Percentiles rank a stretch among this genome's conserved stretches.
Conservation (phyloP, 2,888 invertebrate species). For the Sisyra nigra region DNA sequence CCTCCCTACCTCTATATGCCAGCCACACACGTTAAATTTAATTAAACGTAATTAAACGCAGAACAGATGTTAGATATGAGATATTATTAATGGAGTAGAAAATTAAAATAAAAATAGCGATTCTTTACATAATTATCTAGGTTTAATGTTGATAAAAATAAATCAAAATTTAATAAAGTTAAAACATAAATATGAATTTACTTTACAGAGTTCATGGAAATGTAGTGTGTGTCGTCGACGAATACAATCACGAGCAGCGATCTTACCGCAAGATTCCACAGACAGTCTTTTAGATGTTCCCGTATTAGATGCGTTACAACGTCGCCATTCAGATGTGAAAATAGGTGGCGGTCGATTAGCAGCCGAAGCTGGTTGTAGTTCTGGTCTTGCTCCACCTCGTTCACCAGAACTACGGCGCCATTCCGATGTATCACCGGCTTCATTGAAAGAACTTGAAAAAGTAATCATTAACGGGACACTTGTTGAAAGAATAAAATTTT, state of each 20-base stretch:
- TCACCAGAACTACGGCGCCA: constrained; percentile 69
- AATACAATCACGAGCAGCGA: constrained; percentile 57
- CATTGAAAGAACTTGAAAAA: constrained; percentile 77
- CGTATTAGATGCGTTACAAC: constrained; percentile 57
- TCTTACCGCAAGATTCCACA: constrained; percentile 66
- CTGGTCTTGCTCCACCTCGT: constrained; percentile 65
- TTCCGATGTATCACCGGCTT: constrained; percentile 76
- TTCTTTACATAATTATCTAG: neutral
- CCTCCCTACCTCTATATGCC: no score
- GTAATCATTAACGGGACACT: constrained; percentile 25
- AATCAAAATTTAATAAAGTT: constrained; percentile 3
- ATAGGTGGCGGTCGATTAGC: constrained; percentile 31
- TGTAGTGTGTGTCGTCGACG: constrained; percentile 75
- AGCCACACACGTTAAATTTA: no score
- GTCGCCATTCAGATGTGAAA: constrained; percentile 66
- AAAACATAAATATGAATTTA: constrained; percentile 10
- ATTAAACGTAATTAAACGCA: no score
- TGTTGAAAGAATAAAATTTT: neutral
- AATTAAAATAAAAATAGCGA: neutral
- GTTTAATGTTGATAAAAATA: neutral
- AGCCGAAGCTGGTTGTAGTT: constrained; percentile 33
- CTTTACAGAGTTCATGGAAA: constrained; percentile 70
- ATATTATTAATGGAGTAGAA: neutral
- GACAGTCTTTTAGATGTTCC: constrained; percentile 71
- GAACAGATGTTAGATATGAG: neutral